Conservation (phyloP, 1,140 invertebrate species). For the Amphibalanus amphitrite region DNA sequence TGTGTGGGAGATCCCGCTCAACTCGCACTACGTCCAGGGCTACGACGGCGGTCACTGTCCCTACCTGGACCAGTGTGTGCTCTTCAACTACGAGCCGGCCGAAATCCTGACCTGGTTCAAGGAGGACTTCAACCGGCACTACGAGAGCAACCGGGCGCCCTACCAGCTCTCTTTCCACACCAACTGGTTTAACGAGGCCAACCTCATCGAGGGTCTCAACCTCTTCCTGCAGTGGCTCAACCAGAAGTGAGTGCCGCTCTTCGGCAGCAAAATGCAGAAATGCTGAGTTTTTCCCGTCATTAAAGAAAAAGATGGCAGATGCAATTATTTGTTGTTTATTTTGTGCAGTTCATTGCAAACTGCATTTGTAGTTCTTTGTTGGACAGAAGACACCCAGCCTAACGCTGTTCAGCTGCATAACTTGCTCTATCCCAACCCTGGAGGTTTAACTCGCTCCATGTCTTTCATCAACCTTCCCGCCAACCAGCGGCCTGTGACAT, state of each 20-base stretch:
- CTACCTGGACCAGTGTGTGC: constrained; percentile 79
- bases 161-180: constrained; percentile 90
- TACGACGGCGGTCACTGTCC: constrained; percentile 83
- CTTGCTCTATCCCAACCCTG: no score
- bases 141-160: constrained; percentile 68
- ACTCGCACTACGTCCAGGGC: constrained; percentile 71
- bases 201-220: constrained; percentile 58
- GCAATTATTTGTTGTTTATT: background rate
- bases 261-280: no score
- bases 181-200: constrained; percentile 85
- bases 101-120: constrained; percentile 66
- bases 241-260: constrained; percentile 2
- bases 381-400: background rate
- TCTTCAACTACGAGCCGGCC: constrained; percentile 57
- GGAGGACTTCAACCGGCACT: constrained; percentile 73
- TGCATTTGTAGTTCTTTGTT: background rate
- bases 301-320: background rate
- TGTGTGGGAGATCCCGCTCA: constrained; percentile 85
- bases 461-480: no score
- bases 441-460: background rate
- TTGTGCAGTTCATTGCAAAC: background rate
- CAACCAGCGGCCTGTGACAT: background rate
- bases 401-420: background rate
- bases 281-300: background rate
- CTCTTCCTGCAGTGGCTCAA: constrained; percentile 72